Evolutionary conservation across 2,797 vertebrate species (phyloP), one percentile per base, ranked within the genome.

Genomic region (Emys orbicularis): DNA sequence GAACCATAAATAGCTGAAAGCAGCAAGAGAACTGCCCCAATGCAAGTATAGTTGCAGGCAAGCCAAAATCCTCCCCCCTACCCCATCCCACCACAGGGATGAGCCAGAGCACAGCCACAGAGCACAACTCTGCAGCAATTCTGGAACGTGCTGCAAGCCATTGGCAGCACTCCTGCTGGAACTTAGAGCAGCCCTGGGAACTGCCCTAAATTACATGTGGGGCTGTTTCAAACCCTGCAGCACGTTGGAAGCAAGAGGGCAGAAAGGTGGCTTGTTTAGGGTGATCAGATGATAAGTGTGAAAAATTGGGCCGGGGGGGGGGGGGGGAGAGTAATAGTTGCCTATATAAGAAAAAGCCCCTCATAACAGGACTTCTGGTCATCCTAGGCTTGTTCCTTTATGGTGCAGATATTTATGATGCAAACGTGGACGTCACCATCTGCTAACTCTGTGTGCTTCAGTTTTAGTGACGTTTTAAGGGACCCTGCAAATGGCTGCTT

Each of bases 1-100:
- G n/a, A 37, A 68, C 65, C 12, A 31, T 34, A 65, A n/a, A 65
- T 16, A 34, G 59, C 59, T 23, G 9, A 21, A 68, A n/a, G 10
- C 65, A 68, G 61, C 16, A n/a, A n/a, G 52, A 79, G 27, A 50
- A 6, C 2, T 59, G 18, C 29, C 86, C 47, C 65, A 41, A 5
- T 2, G 0, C 1, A 5, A 82, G n/a, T 8, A 47, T 2, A 37
- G 81, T 10, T 8, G 2, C 10, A 12, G 12, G 29, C 56, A 59
- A 59, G 57, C 57, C 57, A 31, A 59, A 59, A 59, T 31, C 54
- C 23, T 57, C 23, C 44, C 15, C 68, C 41, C 84, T 4, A 9
- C 3, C 6, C n/a, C n/a, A n/a, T n/a, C 7, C 37, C 2, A 1
- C 61, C 44, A 68, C 27, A 81, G 12, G 10, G 1, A 34, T 79